Percentiles rank a stretch among this genome's conserved stretches.
These are phyloP conservation scores for Sorex maritimensis DNA, from an alignment of 2,797 vertebrate species.

Conservation along the genomic window DNA sequence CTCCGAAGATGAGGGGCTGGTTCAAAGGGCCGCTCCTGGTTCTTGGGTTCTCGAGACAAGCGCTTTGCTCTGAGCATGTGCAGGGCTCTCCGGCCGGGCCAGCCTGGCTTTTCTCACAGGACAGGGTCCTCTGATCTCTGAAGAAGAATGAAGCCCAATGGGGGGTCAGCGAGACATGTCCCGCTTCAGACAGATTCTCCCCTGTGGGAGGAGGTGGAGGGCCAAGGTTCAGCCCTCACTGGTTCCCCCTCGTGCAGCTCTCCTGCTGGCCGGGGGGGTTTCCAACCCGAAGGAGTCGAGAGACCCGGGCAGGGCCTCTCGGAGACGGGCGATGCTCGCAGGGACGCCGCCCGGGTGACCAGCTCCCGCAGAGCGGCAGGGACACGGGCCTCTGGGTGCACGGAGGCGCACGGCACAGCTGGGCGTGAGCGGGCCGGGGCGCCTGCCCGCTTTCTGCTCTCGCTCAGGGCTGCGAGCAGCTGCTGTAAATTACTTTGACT, in stretches of 20 bases:
- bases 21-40: conserved; percentile 20
- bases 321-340: not conserved
- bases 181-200: conserved; percentile 15
- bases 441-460: conserved; percentile 29
- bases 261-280: not conserved
- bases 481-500: conserved; percentile 72
- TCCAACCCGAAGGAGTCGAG: no score
- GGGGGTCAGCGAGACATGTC: conserved; percentile 25
- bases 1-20: conserved; percentile 51
- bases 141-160: conserved; percentile 63
- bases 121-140: conserved; percentile 73
- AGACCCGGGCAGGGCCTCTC: not conserved
- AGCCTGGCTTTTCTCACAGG: conserved; percentile 81
- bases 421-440: not conserved
- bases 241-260: not conserved
- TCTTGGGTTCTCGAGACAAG: conserved; percentile 1
- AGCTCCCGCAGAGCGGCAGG: not conserved
- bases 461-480: conserved; percentile 57
- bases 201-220: not conserved
- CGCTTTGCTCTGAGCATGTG: conserved; percentile 18
- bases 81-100: not conserved
- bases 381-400: not conserved
- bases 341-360: not conserved
- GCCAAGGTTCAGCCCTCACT: not conserved
- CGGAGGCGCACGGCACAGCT: not conserved